Percentiles rank a stretch among this genome's conserved stretches.
phyloP scores from a whole-genome alignment of 64 coral and sea anemone genomes.

The Dendrophyllia cribrosa region DNA sequence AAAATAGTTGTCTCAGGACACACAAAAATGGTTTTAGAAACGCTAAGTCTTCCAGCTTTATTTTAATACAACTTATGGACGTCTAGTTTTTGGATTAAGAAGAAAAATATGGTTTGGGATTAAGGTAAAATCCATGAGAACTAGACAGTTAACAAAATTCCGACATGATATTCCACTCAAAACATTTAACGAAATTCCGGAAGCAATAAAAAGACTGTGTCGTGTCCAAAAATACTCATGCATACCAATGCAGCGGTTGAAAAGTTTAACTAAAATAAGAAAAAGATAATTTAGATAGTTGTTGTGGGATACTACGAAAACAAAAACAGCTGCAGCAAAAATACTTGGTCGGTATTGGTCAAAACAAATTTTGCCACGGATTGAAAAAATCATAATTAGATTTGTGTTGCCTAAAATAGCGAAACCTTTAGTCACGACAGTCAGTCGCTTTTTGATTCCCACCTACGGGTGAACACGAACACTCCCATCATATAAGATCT shows the following conservation, averaged over 20 bases:
- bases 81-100: constrained; percentile 36
- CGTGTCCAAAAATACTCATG: neutral
- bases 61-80: constrained; percentile 3
- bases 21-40: neutral
- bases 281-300: too few species aligned
- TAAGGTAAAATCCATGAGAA: neutral
- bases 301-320: too few species aligned
- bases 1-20: neutral
- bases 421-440: too few species aligned
- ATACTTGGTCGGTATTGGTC: neutral
- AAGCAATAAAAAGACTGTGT: neutral
- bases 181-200: constrained; percentile 6
- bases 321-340: too few species aligned
- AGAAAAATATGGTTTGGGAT: constrained; percentile 12
- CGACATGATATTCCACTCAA: neutral
- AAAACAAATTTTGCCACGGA: neutral
- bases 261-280: neutral
- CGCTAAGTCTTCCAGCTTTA: constrained; percentile 10
- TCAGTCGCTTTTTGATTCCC: too few species aligned
- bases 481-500: neutral
- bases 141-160: neutral
- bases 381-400: neutral
- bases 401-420: neutral
- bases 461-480: neutral
- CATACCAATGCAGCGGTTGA: neutral